These are phyloP conservation scores for Microcebus griseorufus DNA, from an alignment of 2,113 vertebrate species.

Conservation along the genomic window DNA sequence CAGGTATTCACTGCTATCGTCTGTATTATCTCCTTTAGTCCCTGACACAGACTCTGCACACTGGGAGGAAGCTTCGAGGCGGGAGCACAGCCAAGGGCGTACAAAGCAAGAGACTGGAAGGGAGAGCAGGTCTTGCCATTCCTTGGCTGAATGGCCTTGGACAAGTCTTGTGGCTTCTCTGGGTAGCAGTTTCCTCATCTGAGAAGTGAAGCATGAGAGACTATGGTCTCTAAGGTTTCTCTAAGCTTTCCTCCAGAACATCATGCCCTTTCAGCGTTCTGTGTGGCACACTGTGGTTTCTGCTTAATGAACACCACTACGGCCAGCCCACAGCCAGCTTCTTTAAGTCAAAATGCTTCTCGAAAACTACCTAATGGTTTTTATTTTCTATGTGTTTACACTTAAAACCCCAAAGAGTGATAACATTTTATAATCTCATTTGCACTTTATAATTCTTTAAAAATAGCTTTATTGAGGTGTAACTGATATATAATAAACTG, in stretches of 20 bases:
- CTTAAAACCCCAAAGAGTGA: not conserved
- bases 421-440: not conserved
- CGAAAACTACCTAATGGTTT: slow-evolving; percentile 13
- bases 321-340: not conserved
- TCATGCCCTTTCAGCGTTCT: not conserved
- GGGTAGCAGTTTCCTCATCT: not conserved
- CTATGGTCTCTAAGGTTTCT: not conserved
- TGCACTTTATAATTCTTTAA: not conserved
- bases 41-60: not conserved
- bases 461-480: not conserved
- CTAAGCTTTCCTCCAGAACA: not conserved
- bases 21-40: not conserved
- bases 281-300: not conserved
- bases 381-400: not conserved
- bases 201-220: not conserved
- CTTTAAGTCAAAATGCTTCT: slow-evolving; percentile 22
- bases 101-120: not conserved
- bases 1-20: not conserved
- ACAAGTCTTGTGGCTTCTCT: not conserved
- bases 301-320: not conserved
- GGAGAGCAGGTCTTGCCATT: not conserved
- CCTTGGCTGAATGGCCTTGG: not conserved
- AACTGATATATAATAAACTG: not conserved
- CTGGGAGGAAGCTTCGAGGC: not conserved
- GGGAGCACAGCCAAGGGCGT: not conserved